These are phyloP conservation scores for Hydrolagus affinis DNA, from an alignment of 2,113 vertebrate species.

Conservation along the genomic window DNA sequence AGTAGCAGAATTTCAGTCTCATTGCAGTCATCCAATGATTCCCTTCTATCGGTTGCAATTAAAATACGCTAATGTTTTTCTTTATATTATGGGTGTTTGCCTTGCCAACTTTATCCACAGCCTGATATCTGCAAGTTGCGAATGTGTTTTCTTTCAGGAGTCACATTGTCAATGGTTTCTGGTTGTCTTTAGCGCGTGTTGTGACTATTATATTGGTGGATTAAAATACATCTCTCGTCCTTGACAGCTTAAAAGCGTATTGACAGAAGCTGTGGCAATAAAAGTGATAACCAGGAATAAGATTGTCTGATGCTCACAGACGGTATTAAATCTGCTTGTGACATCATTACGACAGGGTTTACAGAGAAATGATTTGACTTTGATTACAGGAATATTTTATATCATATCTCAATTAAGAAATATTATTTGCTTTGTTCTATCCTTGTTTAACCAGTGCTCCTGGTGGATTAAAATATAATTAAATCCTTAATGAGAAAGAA, in stretches of 20 bases:
- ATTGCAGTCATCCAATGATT: background rate
- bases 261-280: background rate
- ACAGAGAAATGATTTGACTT: background rate
- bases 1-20: background rate
- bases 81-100: background rate
- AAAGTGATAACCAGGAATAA: background rate
- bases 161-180: background rate
- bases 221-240: background rate
- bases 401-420: constrained; percentile 17
- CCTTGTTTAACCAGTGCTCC: constrained; percentile 1
- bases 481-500: constrained; percentile 18
- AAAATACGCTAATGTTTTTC: background rate
- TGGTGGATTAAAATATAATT: constrained; percentile 14
- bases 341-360: background rate
- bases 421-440: background rate
- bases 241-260: too few species aligned
- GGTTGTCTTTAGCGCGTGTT: background rate
- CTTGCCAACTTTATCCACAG: background rate
- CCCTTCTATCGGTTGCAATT: background rate
- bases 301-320: background rate
- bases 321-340: background rate
- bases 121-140: background rate
- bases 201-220: background rate
- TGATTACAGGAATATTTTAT: constrained; percentile 12
- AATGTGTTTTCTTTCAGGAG: background rate